These are phyloP conservation scores for Eleutherodactylus coqui DNA, from an alignment of 2,797 vertebrate species.

Conservation along the genomic window DNA sequence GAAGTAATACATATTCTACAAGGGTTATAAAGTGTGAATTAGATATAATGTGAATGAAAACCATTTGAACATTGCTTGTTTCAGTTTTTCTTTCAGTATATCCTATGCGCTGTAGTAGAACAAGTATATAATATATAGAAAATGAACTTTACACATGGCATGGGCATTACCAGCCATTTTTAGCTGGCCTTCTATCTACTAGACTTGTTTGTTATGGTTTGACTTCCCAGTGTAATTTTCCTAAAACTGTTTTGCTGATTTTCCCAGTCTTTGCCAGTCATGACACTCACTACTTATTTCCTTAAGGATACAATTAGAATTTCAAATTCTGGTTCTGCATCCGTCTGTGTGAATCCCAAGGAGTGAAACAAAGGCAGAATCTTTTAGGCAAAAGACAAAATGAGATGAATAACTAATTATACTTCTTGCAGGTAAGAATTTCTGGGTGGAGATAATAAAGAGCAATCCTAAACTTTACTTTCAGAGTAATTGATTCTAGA, in stretches of 20 bases:
- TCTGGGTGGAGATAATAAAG: too few relatives aligned
- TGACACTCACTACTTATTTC: not conserved
- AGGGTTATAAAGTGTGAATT: slow-evolving; percentile 8
- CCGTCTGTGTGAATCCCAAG: not conserved
- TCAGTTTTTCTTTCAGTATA: not conserved
- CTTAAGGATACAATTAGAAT: not conserved
- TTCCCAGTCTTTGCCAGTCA: not conserved
- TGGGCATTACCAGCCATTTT: not conserved
- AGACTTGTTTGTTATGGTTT: not conserved
- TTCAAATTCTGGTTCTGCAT: not conserved
- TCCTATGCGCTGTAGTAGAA: not conserved
- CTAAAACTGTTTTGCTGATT: slow-evolving; percentile 9
- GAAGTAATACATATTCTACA: not conserved
- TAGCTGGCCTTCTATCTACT: not conserved
- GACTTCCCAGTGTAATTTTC: not conserved
- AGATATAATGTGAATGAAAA: not conserved
- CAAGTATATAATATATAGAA: too few relatives aligned
- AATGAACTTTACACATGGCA: too few relatives aligned
- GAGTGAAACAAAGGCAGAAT: not conserved
- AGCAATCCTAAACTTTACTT: too few relatives aligned
- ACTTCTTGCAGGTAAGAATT: too few relatives aligned
- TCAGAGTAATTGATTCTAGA: too few relatives aligned
- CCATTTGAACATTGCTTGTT: not conserved
- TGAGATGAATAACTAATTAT: not conserved
- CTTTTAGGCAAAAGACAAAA: not conserved